phyloP scores from a whole-genome alignment of 2,113 vertebrate genomes.

The Gymnorhina tibicen region DNA sequence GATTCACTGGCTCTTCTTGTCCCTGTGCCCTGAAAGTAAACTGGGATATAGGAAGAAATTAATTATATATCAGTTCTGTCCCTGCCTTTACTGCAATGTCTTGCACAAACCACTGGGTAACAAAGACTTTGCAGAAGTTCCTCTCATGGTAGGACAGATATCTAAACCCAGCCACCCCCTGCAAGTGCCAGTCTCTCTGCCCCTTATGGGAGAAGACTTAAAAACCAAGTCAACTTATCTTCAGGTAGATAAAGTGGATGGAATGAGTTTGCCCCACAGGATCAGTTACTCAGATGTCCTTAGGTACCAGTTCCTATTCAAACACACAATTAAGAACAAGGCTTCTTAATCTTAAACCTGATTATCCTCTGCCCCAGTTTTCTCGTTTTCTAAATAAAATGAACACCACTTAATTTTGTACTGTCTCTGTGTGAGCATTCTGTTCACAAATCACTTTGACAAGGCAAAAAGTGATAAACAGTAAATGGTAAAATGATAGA shows the following conservation, averaged over 20 bases:
- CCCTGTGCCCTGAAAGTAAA: neutral
- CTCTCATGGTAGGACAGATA: neutral
- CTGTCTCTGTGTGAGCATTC: neutral
- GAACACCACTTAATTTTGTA: neutral
- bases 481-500: neutral
- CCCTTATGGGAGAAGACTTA: neutral
- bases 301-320: neutral
- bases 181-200: neutral
- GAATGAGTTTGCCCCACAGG: neutral
- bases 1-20: neutral
- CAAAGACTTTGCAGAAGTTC: neutral
- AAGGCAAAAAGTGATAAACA: rapidly evolving
- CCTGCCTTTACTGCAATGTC: too few species aligned
- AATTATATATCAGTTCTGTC: neutral
- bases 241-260: neutral
- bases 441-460: neutral
- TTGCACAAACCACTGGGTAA: neutral
- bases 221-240: neutral
- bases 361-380: neutral
- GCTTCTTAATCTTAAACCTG: neutral
- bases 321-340: neutral
- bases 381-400: neutral
- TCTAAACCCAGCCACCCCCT: neutral
- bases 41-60: neutral
- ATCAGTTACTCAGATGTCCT: neutral